Percentiles rank a stretch among this genome's conserved stretches.
Evolutionary conservation across 2,888 invertebrate genomes (phyloP).

Genomic region (Eueremaeus valkanovi): DNA sequence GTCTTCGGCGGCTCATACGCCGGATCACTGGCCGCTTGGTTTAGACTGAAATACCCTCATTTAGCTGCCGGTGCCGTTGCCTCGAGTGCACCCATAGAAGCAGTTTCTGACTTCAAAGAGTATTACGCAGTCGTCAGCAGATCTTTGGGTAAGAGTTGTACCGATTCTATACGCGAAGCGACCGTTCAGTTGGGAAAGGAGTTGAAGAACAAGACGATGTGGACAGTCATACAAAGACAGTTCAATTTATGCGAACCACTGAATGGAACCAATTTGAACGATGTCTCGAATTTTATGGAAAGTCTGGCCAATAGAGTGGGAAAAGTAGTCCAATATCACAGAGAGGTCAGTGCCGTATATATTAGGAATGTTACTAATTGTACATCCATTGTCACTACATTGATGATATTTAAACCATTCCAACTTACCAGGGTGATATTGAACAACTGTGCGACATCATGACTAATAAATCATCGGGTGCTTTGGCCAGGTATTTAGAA

Average conservation of each 20-base stretch:
- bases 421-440: slow-evolving; percentile 57
- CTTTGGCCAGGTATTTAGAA: slow-evolving; percentile 66
- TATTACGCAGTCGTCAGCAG: slow-evolving; percentile 74
- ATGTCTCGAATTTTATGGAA: slow-evolving; percentile 72
- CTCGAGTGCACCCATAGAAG: slow-evolving; percentile 81
- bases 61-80: slow-evolving; percentile 79
- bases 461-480: slow-evolving; percentile 49
- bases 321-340: slow-evolving; percentile 90
- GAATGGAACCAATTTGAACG: slow-evolving; percentile 54
- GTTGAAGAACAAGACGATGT: slow-evolving; percentile 62
- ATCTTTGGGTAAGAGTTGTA: slow-evolving; percentile 69
- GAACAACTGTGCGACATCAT: slow-evolving; percentile 75
- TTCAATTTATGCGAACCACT: slow-evolving; percentile 75
- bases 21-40: slow-evolving; percentile 88
- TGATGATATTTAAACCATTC: no score
- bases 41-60: slow-evolving; percentile 74
- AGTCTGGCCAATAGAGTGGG: slow-evolving; percentile 83
- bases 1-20: slow-evolving; percentile 94
- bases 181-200: slow-evolving; percentile 64
- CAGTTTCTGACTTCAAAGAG: slow-evolving; percentile 76
- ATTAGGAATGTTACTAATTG: no score
- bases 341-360: slow-evolving; percentile 56
- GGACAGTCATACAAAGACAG: slow-evolving; percentile 63
- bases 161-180: slow-evolving; percentile 62
- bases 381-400: neutral